Conservation (phyloP, 2,797 vertebrate genomes). For the Ciconia nigra region DNA sequence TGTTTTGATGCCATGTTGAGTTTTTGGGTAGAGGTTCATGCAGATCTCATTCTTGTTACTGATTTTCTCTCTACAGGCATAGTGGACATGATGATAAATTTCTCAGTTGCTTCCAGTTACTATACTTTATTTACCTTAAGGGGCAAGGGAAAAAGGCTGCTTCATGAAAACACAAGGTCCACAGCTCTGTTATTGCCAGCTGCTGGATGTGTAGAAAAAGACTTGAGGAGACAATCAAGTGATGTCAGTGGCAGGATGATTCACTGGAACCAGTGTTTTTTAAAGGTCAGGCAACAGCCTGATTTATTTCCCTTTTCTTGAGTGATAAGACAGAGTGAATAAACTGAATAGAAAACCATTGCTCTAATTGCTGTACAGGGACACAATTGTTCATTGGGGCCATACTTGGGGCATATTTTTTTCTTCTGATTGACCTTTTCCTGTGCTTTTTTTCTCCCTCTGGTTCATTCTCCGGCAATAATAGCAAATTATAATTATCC, state of each 20-base stretch:
- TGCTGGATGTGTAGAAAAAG: background rate
- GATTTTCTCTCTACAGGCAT: background rate
- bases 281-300: slow-evolving; percentile 14
- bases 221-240: background rate
- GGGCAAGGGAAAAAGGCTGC: background rate
- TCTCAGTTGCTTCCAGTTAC: background rate
- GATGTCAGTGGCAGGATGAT: slow-evolving; percentile 6
- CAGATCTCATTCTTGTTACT: background rate
- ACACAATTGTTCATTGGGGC: background rate
- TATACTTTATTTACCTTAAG: slow-evolving; percentile 13
- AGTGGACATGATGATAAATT: background rate
- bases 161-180: background rate
- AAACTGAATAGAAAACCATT: background rate
- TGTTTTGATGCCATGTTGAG: background rate
- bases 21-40: background rate
- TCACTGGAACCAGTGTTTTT: background rate
- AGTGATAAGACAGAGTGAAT: slow-evolving; percentile 5
- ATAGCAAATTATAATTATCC: background rate
- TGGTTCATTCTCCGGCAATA: background rate
- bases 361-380: background rate
- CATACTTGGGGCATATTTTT: background rate
- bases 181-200: background rate
- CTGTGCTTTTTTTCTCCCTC: background rate
- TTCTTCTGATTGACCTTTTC: background rate
- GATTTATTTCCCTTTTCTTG: slow-evolving; percentile 43